Percentiles rank a stretch among this genome's conserved stretches.
Conservation (phyloP, 2,888 invertebrate genomes). For the Anodontia alba region DNA sequence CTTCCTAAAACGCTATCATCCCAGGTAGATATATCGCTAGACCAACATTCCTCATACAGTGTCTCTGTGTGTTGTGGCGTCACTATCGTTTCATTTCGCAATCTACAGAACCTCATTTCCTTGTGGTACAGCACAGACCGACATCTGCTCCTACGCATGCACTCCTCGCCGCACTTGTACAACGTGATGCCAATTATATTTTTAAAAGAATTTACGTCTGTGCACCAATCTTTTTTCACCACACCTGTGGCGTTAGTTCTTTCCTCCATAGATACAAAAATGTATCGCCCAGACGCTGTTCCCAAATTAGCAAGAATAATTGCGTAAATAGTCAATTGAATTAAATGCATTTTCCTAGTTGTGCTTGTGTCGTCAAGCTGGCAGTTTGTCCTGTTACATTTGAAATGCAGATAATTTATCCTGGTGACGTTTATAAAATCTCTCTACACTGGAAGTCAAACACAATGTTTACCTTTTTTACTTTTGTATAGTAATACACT, state of each 20-base stretch:
- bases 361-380: too few species aligned
- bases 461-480: too few species aligned
- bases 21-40: background rate
- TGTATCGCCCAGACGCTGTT: background rate
- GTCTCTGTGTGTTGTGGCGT: background rate
- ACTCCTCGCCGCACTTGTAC: constrained; percentile 5
- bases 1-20: background rate
- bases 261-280: background rate
- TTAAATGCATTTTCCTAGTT: too few species aligned
- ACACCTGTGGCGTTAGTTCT: background rate
- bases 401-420: too few species aligned
- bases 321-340: too few species aligned
- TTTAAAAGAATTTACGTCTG: background rate
- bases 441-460: too few species aligned
- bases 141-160: background rate
- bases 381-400: too few species aligned
- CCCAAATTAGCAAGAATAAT: too few species aligned
- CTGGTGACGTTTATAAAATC: too few species aligned
- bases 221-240: background rate
- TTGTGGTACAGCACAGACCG: background rate
- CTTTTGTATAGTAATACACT: too few species aligned
- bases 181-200: background rate
- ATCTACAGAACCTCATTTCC: background rate
- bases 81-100: background rate
- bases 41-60: background rate